phyloP scores from a whole-genome alignment of 2,113 vertebrate genomes.

The Ibidorhyncha struthersii region DNA sequence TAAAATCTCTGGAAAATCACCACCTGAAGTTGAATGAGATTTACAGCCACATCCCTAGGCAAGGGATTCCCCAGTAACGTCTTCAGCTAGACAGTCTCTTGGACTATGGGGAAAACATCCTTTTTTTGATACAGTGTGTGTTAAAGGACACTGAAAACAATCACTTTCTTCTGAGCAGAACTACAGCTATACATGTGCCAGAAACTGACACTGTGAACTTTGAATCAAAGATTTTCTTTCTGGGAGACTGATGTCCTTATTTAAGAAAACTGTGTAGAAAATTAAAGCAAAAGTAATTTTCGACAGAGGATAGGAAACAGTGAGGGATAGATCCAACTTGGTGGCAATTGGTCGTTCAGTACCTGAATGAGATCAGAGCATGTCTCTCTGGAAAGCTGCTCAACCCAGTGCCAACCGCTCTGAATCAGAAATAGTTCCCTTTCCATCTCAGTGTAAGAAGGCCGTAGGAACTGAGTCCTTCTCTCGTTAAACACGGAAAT shows the following conservation, averaged over 20 bases:
- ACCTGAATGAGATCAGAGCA: background rate
- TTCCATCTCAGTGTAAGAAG: background rate
- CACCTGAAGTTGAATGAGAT: background rate
- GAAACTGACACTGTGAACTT: background rate
- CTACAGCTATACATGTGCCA: background rate
- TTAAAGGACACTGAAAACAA: background rate
- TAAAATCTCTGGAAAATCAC: background rate
- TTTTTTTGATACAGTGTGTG: background rate
- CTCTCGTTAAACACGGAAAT: background rate
- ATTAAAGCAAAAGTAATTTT: slow-evolving; percentile 8
- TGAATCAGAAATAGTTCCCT: background rate
- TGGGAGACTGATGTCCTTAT: background rate
- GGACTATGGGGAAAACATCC: background rate
- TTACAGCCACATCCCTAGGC: background rate
- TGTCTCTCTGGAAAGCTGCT: background rate
- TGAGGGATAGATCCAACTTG: slow-evolving; percentile 1
- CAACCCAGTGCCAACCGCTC: background rate
- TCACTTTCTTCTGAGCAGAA: background rate
- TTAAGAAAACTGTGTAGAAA: slow-evolving; percentile 21
- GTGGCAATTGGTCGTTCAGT: background rate
- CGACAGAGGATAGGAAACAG: background rate
- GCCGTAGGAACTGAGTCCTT: fast-evolving
- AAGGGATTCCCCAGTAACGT: background rate
- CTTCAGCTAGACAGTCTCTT: background rate
- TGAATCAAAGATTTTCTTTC: slow-evolving; percentile 35